phyloP scores from a whole-genome alignment of 1,140 invertebrate species.

The Chlorops oryzae region DNA sequence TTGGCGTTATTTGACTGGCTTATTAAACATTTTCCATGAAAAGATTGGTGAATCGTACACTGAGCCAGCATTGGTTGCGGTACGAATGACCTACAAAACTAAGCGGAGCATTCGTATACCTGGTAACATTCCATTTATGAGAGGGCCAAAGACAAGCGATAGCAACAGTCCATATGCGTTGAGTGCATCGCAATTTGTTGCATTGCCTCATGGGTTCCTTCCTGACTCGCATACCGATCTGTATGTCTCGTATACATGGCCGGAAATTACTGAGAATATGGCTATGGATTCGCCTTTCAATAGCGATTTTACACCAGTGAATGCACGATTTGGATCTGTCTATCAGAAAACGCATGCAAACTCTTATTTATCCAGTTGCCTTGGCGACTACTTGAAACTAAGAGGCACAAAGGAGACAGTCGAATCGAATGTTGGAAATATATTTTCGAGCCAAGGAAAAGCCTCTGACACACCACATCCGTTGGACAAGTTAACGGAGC shows the following conservation, averaged over 20 bases:
- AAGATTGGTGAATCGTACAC: constrained; percentile 62
- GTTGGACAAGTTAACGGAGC: constrained; percentile 24
- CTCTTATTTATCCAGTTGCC: constrained; percentile 62
- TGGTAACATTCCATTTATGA: constrained; percentile 35
- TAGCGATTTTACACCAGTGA: constrained; percentile 79
- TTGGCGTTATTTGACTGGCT: constrained; percentile 73
- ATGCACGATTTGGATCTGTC: constrained; percentile 75
- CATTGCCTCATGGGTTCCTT: constrained; percentile 78
- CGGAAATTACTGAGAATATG: constrained; percentile 73
- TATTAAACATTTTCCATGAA: constrained; percentile 72
- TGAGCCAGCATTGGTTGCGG: constrained; percentile 60
- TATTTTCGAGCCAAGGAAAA: constrained; percentile 33
- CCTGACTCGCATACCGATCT: constrained; percentile 75
- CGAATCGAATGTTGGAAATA: constrained; percentile 56
- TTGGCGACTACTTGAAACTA: constrained; percentile 55
- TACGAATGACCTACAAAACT: constrained; percentile 77
- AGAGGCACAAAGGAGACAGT: constrained; percentile 49
- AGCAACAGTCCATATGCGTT: too few species aligned
- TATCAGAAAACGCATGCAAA: constrained; percentile 56
- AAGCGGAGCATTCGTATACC: constrained; percentile 54
- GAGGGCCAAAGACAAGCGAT: constrained; percentile 4
- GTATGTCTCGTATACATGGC: constrained; percentile 81
- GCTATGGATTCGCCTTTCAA: constrained; percentile 83
- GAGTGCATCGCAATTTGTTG: constrained; percentile 46
- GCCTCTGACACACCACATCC: constrained; percentile 27